phyloP scores from a whole-genome alignment of 30 jellyfish, hydroid and myxozoan species.

The Nemopilema nomurai region DNA sequence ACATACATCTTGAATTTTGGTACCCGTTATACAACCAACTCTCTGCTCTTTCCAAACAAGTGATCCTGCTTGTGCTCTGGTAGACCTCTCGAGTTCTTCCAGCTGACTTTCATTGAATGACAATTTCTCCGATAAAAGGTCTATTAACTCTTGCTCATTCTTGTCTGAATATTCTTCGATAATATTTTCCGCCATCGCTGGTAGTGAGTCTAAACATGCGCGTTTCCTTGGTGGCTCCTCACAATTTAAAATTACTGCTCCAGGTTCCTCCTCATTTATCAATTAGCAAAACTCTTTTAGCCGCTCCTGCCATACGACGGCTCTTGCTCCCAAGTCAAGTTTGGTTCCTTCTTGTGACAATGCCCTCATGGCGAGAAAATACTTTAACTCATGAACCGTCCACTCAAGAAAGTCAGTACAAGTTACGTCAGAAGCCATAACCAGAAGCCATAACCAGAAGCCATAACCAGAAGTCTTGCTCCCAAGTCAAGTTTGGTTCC shows the following conservation, averaged over 20 bases:
- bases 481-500: not conserved
- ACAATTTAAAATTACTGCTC: not conserved
- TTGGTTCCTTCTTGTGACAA: not conserved
- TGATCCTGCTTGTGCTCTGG: slow-evolving; percentile 2
- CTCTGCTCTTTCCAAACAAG: not conserved
- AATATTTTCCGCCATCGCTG: not conserved
- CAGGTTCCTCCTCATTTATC: no score
- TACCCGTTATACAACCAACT: slow-evolving; percentile 27
- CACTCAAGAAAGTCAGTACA: not conserved
- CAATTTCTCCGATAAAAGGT: not conserved
- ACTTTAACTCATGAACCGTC: not conserved
- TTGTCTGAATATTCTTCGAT: not conserved
- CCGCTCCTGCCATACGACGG: no score
- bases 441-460: no score
- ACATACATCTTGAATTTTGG: not conserved
- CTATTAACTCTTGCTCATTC: not conserved
- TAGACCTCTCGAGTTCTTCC: not conserved
- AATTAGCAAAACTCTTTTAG: no score
- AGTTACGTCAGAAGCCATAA: not conserved
- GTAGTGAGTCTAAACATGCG: not conserved
- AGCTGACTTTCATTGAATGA: not conserved
- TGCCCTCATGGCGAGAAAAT: not conserved
- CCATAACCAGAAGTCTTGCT: slow-evolving; percentile 1
- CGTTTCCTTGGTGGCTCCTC: not conserved
- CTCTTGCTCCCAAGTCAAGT: not conserved